Evolutionary conservation across 2,113 vertebrate genomes (phyloP).

Genomic region (Rhombomys opimus): DNA sequence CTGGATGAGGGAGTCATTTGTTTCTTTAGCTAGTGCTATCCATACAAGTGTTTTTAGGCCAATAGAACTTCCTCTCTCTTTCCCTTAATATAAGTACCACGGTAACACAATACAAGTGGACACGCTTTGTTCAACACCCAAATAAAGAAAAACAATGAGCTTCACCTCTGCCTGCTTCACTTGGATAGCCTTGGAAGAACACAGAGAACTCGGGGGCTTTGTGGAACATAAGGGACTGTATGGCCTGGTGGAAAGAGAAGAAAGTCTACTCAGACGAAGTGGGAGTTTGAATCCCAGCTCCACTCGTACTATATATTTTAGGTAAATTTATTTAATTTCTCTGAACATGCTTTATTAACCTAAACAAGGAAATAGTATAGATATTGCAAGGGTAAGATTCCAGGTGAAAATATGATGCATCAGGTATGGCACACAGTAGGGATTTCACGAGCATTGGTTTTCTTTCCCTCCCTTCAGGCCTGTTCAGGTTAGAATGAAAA

Average conservation of each 20-base stretch:
- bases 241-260: not conserved
- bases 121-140: not conserved
- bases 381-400: not conserved
- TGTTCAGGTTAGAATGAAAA: slow-evolving; percentile 1
- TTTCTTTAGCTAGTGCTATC: not conserved
- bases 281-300: not conserved
- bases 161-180: not conserved
- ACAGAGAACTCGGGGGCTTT: not conserved
- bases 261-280: not conserved
- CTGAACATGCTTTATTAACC: not conserved
- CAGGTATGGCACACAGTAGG: not conserved
- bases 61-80: not conserved
- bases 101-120: not conserved
- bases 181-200: not conserved
- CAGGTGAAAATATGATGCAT: not conserved
- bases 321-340: slow-evolving; percentile 34
- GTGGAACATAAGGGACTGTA: not conserved
- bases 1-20: not conserved
- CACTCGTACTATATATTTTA: not conserved
- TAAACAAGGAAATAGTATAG: not conserved
- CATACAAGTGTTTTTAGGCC: slow-evolving; percentile 9
- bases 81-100: not conserved
- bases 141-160: not conserved
- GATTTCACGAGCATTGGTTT: not conserved
- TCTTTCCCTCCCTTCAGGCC: not conserved